Evolutionary conservation across 1,140 invertebrate species (phyloP), one percentile per base, ranked within the genome.

Genomic region (Melanaphis sacchari): DNA sequence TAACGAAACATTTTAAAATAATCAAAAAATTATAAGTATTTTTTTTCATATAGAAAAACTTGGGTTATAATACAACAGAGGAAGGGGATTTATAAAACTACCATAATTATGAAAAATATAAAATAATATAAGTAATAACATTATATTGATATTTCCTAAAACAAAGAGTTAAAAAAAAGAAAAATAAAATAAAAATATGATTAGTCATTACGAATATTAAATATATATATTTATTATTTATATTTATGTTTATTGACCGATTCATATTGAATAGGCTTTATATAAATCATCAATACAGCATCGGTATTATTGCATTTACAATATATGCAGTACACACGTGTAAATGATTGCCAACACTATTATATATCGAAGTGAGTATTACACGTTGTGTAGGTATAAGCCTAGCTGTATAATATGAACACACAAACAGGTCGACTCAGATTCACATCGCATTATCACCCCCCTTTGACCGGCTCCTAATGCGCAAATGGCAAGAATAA

Each of bases 321-420:
- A 31, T 66, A 31, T 66, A 66, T 66, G 59, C 31, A 66, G 59
- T 66, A 66, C 59, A 66, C 59, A 9, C 31, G 59, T 66, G 59
- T 66, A n/a, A 76, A n/a, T n/a, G 59, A 76, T 76, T 76, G 59
- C 59, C 59, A n/a, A 76, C 59, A 76, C 31, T 76, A 76, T 76
- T n/a, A n/a, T n/a, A n/a, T n/a, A 18, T 6, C 59, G 59, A 76
- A 76, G 59, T 18, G 59, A 76, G 36, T n/a, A 76, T 76, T 76
- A 76, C 59, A 76, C 31, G 59, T 0, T 18, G 15, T 76, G 36
- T 76, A 76, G 59, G 59, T 49, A 49, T 2, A 76, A 76, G 31
- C 15, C 31, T 15, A 76, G 59, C 15, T 18, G 31, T n/a, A 76
- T 76, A 76, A 76, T n/a, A n/a, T 76, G 15, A 15, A 76, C 9